phyloP scores from a whole-genome alignment of 2,113 vertebrate species.

The Leucopternis melanops region DNA sequence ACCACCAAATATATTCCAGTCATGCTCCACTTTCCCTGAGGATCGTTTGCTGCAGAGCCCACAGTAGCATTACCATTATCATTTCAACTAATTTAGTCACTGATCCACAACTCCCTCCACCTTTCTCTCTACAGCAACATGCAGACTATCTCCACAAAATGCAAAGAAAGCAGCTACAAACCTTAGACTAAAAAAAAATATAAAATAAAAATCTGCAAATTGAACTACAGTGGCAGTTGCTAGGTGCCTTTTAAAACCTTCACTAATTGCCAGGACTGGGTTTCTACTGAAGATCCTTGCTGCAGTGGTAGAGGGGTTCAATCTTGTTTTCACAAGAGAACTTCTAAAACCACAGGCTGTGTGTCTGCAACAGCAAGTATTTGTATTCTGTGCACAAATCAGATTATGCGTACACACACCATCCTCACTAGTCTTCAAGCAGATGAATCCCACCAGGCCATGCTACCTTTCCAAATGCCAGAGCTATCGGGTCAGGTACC shows the following conservation, averaged over 20 bases:
- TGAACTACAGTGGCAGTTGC: not conserved
- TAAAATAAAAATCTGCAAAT: not conserved
- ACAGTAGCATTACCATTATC: not conserved
- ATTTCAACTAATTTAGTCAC: not conserved
- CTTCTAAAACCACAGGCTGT: constrained; percentile 5
- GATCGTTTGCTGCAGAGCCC: not conserved
- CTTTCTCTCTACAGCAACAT: accelerated
- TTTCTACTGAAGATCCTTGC: not conserved
- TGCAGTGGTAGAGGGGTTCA: not conserved
- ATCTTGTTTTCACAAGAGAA: not conserved
- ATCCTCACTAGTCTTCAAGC: not conserved
- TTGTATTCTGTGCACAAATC: not conserved
- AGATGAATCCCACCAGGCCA: not conserved
- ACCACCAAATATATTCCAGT: not conserved
- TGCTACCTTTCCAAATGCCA: not conserved
- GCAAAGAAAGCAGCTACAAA: not conserved
- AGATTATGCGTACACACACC: not conserved
- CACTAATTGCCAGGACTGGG: not conserved
- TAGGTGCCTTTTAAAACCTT: not conserved
- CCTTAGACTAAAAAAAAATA: not conserved
- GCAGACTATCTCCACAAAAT: not conserved
- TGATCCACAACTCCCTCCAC: not conserved
- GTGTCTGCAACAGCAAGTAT: not conserved
- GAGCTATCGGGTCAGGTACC: accelerated
- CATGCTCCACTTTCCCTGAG: not conserved